phyloP scores from a whole-genome alignment of 2,113 vertebrate genomes.

The Polypterus bichir region DNA sequence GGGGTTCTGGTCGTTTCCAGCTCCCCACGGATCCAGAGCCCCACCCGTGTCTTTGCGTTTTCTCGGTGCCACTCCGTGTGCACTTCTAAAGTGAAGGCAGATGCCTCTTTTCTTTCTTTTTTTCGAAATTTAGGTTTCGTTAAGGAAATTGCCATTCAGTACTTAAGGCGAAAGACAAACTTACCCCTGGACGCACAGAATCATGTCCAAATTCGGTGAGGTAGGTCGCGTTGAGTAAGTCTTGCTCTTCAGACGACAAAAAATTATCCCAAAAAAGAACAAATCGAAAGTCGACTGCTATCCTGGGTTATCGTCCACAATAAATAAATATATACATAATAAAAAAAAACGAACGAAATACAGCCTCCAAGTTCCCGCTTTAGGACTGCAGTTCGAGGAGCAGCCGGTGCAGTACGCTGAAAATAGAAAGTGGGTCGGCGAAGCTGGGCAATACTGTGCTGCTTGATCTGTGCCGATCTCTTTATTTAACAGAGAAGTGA shows the following conservation, averaged over 20 bases:
- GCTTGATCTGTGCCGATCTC: conserved; percentile 19
- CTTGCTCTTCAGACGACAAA: neutral
- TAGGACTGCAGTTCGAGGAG: neutral
- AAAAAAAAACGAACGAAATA: neutral
- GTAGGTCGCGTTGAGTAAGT: conserved; percentile 1
- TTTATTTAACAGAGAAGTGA: conserved; percentile 20
- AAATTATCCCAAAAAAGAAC: neutral
- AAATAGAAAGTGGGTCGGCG: conserved; percentile 8
- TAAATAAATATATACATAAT: neutral
- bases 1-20: neutral
- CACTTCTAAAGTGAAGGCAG: neutral
- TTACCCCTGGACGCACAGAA: conserved; percentile 61
- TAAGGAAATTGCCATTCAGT: neutral
- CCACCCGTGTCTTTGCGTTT: neutral
- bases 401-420: conserved; percentile 7
- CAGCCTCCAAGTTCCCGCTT: neutral
- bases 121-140: neutral
- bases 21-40: neutral
- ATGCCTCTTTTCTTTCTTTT: neutral
- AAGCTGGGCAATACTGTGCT: conserved; percentile 29
- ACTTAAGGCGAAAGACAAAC: conserved; percentile 19
- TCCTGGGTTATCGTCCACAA: neutral
- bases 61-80: neutral
- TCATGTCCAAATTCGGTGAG: conserved; percentile 34
- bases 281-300: neutral